Percentiles rank a stretch among this genome's conserved stretches.
These are phyloP conservation scores for Neosilurus mollespiculum DNA, from an alignment of 2,797 vertebrate genomes.

Conservation along the genomic window DNA sequence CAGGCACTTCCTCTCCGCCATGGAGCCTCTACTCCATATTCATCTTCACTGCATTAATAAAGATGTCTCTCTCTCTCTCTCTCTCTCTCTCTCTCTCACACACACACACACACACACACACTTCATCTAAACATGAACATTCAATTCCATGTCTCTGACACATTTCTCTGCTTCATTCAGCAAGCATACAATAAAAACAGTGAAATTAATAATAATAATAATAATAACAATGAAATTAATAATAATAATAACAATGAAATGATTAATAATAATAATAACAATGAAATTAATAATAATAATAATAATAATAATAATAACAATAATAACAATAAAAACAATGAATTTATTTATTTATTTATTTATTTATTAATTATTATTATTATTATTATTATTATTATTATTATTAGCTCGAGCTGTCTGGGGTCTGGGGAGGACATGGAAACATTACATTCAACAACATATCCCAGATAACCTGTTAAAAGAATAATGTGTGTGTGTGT, in stretches of 20 bases:
- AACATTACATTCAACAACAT: background rate
- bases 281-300: slow-evolving; percentile 6
- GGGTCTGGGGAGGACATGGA: background rate
- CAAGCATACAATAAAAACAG: too few species aligned
- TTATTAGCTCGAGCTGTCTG: too few species aligned
- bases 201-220: background rate
- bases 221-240: background rate
- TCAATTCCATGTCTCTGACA: background rate
- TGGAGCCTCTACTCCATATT: slow-evolving; percentile 55
- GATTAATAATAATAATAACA: background rate
- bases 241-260: background rate
- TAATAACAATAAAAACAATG: background rate
- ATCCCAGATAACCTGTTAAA: too few species aligned
- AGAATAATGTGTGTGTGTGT: too few species aligned
- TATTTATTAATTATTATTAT: too few species aligned
- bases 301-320: background rate
- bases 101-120: background rate
- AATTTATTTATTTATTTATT: too few species aligned
- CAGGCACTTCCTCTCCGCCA: slow-evolving; percentile 69
- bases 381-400: too few species aligned
- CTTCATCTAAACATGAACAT: background rate
- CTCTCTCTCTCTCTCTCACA: background rate
- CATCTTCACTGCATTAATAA: slow-evolving; percentile 57
- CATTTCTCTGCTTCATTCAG: background rate
- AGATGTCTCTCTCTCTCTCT: slow-evolving; percentile 43